These are phyloP conservation scores for Zonitis immaculata DNA, from an alignment of 2,888 invertebrate genomes.

Conservation along the genomic window DNA sequence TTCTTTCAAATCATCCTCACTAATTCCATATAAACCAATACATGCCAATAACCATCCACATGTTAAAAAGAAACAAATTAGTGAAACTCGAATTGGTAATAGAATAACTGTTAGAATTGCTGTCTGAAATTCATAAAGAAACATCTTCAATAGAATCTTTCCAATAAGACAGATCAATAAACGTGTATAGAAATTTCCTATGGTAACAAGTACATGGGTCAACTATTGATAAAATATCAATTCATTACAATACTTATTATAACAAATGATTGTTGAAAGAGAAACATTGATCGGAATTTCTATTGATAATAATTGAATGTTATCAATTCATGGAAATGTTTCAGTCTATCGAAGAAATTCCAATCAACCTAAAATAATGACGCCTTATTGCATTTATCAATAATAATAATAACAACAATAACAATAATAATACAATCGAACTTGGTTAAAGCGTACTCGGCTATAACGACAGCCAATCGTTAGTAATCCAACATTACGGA, in stretches of 20 bases:
- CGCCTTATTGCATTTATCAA: no score
- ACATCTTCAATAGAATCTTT: no score
- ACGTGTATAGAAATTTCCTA: not conserved
- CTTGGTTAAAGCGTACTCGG: no score
- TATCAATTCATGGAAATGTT: no score
- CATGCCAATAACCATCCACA: conserved; percentile 82
- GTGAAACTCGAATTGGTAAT: conserved; percentile 74
- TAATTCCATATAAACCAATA: conserved; percentile 74
- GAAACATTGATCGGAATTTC: not conserved
- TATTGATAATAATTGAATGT: not conserved
- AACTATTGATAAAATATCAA: not conserved
- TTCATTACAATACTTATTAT: no score
- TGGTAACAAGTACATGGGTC: not conserved
- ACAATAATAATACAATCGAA: no score
- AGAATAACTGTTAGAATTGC: conserved; percentile 79
- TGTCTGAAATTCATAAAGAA: conserved; percentile 62
- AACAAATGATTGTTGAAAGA: not conserved
- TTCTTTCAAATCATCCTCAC: conserved; percentile 70
- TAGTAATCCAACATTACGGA: no score
- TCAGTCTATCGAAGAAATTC: no score
- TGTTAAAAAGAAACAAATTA: conserved; percentile 70
- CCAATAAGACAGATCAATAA: no score
- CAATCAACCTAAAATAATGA: no score
- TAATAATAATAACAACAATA: no score
- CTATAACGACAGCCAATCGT: no score